These are phyloP conservation scores for Prionailurus viverrinus DNA, from an alignment of 2,113 vertebrate genomes.

Conservation along the genomic window DNA sequence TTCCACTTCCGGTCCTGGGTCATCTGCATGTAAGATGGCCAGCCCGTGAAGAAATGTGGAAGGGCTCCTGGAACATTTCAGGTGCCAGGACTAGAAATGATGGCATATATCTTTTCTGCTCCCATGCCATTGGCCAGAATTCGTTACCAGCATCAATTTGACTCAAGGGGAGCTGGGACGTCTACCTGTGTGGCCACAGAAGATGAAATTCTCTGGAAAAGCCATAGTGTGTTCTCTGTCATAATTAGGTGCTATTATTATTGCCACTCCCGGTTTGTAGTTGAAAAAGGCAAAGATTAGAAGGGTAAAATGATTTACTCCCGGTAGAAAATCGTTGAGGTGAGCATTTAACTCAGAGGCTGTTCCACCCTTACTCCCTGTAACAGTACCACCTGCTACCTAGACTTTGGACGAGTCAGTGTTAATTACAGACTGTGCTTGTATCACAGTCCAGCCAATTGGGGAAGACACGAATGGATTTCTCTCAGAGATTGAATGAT, in stretches of 20 bases:
- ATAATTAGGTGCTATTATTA: background rate
- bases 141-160: background rate
- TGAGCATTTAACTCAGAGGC: background rate
- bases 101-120: background rate
- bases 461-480: background rate
- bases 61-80: background rate
- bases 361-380: background rate
- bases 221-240: background rate
- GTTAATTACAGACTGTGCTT: background rate
- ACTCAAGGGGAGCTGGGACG: background rate
- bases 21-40: background rate
- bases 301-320: background rate
- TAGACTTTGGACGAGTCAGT: background rate
- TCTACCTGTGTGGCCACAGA: background rate
- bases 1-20: background rate
- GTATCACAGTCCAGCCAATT: background rate
- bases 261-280: background rate
- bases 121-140: too few species aligned
- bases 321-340: background rate
- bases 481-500: background rate
- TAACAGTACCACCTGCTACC: fast-evolving
- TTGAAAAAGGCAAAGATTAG: background rate
- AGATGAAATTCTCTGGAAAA: background rate
- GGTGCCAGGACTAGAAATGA: background rate
- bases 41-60: background rate